Conservation (phyloP, 1,140 invertebrate genomes). For the Zophobas morio region DNA sequence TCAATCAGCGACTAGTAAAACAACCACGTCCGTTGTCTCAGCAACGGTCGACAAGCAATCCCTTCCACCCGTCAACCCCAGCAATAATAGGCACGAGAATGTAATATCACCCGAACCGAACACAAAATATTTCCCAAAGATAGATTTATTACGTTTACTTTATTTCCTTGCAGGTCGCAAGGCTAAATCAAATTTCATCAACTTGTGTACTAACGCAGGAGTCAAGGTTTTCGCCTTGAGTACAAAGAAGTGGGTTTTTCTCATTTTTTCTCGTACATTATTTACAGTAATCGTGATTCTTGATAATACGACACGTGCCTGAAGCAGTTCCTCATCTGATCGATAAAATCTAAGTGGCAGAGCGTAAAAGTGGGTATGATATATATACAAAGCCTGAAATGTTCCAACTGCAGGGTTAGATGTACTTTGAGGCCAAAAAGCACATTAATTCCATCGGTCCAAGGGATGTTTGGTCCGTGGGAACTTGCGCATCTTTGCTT, state of each 20-base stretch:
- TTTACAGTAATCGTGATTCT: too few species aligned
- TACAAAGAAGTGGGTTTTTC: not conserved
- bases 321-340: too few species aligned
- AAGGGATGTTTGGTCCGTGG: constrained; percentile 35
- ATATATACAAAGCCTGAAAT: not conserved
- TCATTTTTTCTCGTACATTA: too few species aligned
- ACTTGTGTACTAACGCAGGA: not conserved
- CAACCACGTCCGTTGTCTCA: not conserved
- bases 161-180: not conserved
- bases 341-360: too few species aligned
- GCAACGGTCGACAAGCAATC: not conserved
- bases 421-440: constrained; percentile 38
- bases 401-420: constrained; percentile 11
- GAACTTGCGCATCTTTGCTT: constrained; percentile 27
- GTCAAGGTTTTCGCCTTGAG: not conserved
- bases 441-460: constrained; percentile 43
- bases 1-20: not conserved
- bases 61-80: not conserved
- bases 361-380: too few species aligned
- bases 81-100: not conserved
- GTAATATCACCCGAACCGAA: not conserved
- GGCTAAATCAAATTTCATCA: not conserved
- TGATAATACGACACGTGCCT: too few species aligned
- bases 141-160: constrained; percentile 1
- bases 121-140: not conserved